Evolutionary conservation across 2,113 vertebrate genomes (phyloP), one percentile per base, ranked within the genome.

Genomic region (Cyprinus carpio): DNA sequence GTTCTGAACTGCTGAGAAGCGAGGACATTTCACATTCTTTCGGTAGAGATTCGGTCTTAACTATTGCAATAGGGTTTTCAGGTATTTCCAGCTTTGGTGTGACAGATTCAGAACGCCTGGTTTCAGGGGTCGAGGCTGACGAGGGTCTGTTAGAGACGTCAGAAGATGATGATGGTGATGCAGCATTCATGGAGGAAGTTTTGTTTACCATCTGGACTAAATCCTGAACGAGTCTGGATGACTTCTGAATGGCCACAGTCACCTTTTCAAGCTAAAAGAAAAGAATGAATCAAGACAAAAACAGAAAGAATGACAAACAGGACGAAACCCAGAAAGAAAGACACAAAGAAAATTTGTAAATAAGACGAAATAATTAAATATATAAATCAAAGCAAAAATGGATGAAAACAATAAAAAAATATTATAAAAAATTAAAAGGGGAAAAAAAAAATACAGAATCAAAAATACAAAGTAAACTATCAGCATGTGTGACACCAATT

Each of bases 241-340:
- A 96, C 60, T 91, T 96, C 76, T 93, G 92, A 91, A 96, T 92
- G 4, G 93, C 96, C 43, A 93, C 93, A 92, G 96, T 94, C 67
- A 80, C 18, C 18, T 67, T 71, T 43, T 80, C 67, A 46, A 86
- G 56, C 84, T 88, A 37, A 67, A 9, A 23, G 31, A 37, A 58
- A 58, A 0, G 43, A 11, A 56, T 23, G 7, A 56, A 56, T 56
- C 6, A 20, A 56, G 54, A 56, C 18, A 58, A 23, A 58, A 49
- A 9, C n/a, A 27, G 18, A 71, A 12, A 18, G 2, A 11, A 71
- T 71, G 2, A 71, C 37, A 18, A 71, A 37, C 6, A 37, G 31
- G 5, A 12, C 9, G 0, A 64, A 18, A 34, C 15, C 49, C n/a
- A 34, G 56, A 58, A 58, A 9, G 2, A 23, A n/a, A n/a, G 23